phyloP scores from a whole-genome alignment of 2,113 vertebrate genomes.

The Mustela lutreola region DNA sequence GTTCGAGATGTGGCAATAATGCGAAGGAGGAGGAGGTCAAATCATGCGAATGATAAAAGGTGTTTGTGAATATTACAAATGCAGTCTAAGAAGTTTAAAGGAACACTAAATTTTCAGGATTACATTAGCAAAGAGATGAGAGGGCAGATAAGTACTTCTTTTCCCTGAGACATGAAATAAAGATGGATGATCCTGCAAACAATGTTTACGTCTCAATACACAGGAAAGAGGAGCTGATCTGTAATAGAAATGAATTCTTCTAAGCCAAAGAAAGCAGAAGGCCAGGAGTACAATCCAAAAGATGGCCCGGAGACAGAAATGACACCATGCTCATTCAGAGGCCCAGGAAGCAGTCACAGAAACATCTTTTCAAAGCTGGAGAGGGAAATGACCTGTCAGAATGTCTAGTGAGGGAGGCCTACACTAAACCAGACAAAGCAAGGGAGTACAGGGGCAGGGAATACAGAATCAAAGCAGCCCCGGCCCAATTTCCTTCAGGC shows the following conservation, averaged over 20 bases:
- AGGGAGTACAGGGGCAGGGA: background rate
- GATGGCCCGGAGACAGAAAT: background rate
- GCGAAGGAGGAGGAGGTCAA: background rate
- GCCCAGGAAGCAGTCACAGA: background rate
- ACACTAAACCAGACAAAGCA: background rate
- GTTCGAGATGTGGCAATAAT: background rate
- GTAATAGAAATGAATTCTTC: background rate
- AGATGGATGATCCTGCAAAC: background rate
- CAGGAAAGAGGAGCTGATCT: background rate
- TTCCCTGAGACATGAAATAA: constrained; percentile 16
- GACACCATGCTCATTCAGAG: background rate
- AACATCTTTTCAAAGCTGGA: background rate
- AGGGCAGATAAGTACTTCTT: background rate
- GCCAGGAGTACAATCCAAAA: background rate
- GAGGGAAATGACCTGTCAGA: background rate
- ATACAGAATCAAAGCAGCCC: background rate
- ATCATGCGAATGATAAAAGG: background rate
- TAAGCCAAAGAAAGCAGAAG: constrained; percentile 6
- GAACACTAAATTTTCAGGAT: background rate
- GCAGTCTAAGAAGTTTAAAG: background rate
- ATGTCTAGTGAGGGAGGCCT: background rate
- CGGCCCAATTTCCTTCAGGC: background rate
- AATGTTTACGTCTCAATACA: constrained; percentile 11
- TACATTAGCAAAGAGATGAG: background rate
- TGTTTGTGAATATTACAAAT: background rate